Evolutionary conservation across 2,888 invertebrate species (phyloP).

Genomic region (Orgyia antiqua): DNA sequence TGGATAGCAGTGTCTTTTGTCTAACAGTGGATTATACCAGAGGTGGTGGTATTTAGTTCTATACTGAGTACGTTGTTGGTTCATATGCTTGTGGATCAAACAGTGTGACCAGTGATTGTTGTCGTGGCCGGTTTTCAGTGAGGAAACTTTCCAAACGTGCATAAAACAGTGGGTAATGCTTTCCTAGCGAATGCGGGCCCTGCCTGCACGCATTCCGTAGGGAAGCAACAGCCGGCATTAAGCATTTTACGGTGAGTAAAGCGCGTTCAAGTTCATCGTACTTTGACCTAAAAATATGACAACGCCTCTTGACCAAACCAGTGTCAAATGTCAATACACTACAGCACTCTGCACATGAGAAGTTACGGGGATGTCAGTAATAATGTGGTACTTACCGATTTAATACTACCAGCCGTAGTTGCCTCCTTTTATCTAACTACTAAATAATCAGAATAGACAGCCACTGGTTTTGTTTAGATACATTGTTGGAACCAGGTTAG

Average conservation of each 20-base stretch:
- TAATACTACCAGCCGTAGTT: no score
- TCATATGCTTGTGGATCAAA: conserved; percentile 51
- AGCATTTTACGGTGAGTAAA: conserved; percentile 76
- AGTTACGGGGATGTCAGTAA: conserved; percentile 18
- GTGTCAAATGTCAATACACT: conserved; percentile 50
- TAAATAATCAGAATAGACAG: no score
- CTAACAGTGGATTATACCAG: conserved; percentile 64
- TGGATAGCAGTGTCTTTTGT: conserved; percentile 72
- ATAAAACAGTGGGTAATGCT: conserved; percentile 74
- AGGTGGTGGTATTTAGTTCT: conserved; percentile 57
- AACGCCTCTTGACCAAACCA: conserved; percentile 30
- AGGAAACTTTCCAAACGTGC: conserved; percentile 76
- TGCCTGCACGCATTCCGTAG: conserved; percentile 73
- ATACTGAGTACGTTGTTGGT: conserved; percentile 54
- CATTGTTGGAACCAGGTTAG: no score
- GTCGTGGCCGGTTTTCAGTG: conserved; percentile 73
- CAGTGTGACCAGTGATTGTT: conserved; percentile 76
- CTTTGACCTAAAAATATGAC: conserved; percentile 70
- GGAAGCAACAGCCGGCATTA: conserved; percentile 74
- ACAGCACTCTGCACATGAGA: conserved; percentile 24
- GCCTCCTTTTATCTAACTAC: no score
- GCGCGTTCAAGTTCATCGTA: conserved; percentile 72
- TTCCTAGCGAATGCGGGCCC: conserved; percentile 72
- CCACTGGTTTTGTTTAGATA: no score
- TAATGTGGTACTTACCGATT: no score